Base-by-base conservation (phyloP, 2,113 vertebrate species). In the Thymallus thymallus region DNA sequence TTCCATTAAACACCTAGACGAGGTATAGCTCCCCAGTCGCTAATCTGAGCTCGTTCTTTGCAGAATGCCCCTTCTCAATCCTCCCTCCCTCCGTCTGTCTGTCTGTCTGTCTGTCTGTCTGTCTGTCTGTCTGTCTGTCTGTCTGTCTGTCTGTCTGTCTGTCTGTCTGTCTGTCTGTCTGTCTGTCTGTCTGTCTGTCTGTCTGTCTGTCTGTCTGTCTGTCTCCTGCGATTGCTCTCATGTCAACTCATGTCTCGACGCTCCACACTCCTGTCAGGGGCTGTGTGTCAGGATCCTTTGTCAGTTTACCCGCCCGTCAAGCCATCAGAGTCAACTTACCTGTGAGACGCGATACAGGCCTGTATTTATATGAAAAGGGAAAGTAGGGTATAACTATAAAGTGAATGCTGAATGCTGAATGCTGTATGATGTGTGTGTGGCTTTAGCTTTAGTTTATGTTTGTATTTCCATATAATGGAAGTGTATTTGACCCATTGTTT, bases 221-320 rank as follows among this genome's bases (percentile, higher is more conserved):
- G 82, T 88, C 83, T 80, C 85, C 80, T 88, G 85, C 89, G 86
- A 87, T 86, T 63, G 68, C 74, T 76, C 67, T 64, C 23, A 76
- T 72, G 88, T 84, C 86, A 77, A 82, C 90, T 84, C 83, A 85
- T 87, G 84, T 90, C 90, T 88, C 82, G 0, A 82, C 78, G 82
- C 88, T 88, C 72, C 88, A 32, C 87, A 83, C 87, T 89, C 87
- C 86, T 88, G 89, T 88, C 88, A 90, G 85, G 85, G 85, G 87
- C 83, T 68, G 86, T 90, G 86, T 88, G 26, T 85, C 83, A 68
- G 85, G 80, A 88, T 91, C 88, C 90, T 87, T 86, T 87, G 87
- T 91, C 88, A 87, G 81, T 87, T 90, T 85, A 86, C 88, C 88
- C 88, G 88, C 82, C 84, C 86, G 90, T 90, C 90, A 91, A 72